These are phyloP conservation scores for Nemoura dubitans DNA, from an alignment of 2,888 invertebrate genomes.

Conservation along the genomic window DNA sequence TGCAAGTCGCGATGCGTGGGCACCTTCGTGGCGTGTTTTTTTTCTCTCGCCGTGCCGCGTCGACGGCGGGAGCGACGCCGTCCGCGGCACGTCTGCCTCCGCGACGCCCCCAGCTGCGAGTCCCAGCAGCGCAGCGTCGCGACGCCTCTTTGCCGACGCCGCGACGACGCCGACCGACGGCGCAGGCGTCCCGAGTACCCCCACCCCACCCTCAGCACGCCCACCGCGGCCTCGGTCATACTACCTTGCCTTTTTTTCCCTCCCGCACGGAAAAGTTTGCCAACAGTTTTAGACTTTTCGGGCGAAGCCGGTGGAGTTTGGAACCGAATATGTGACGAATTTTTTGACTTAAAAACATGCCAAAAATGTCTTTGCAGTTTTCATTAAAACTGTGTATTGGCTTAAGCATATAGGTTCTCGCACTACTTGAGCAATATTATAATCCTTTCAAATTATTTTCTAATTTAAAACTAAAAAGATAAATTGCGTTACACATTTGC, in stretches of 20 bases:
- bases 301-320: constrained; percentile 16
- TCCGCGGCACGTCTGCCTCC: constrained; percentile 44
- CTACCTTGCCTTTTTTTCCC: constrained; percentile 48
- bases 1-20: constrained; percentile 10
- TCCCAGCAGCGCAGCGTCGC: not conserved
- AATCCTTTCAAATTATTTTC: not conserved
- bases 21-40: not conserved
- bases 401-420: not conserved
- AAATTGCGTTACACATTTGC: not conserved
- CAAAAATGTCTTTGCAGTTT: not conserved
- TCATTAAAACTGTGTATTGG: not conserved
- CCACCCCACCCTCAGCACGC: constrained; percentile 40
- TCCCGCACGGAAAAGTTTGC: constrained; percentile 34
- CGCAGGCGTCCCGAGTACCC: constrained; percentile 32
- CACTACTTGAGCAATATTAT: not conserved
- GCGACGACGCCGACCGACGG: not conserved
- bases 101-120: constrained; percentile 42
- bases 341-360: constrained; percentile 26
- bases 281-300: constrained; percentile 40
- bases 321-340: constrained; percentile 36
- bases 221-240: constrained; percentile 37
- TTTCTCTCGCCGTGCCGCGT: constrained; percentile 38
- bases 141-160: constrained; percentile 26
- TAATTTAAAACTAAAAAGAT: not conserved
- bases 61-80: constrained; percentile 35